Percentiles rank a stretch among this genome's conserved stretches.
Evolutionary conservation across 2,888 invertebrate genomes (phyloP).

Genomic region (Nymphalis urticae): DNA sequence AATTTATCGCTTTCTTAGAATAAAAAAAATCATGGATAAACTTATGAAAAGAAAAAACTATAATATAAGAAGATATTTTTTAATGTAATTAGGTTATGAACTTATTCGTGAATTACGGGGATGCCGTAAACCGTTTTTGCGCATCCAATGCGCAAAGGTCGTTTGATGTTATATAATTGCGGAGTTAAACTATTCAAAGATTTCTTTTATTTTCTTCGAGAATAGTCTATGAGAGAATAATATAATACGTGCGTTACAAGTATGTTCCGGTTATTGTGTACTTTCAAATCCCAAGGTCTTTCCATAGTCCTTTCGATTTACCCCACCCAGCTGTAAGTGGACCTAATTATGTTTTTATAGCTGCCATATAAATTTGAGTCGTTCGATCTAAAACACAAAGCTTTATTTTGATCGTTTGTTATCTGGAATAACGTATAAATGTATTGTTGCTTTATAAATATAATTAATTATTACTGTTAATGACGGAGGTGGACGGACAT

Average conservation of each 20-base stretch:
- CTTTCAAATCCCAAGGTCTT: slow-evolving; percentile 72
- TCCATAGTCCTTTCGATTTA: slow-evolving; percentile 49
- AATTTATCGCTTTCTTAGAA: too few relatives aligned
- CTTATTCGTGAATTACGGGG: too few relatives aligned
- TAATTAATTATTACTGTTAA: slow-evolving; percentile 53
- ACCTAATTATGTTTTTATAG: slow-evolving; percentile 41
- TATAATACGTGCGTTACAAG: slow-evolving; percentile 29
- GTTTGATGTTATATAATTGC: neutral
- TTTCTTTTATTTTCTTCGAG: slow-evolving; percentile 25
- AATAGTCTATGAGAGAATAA: slow-evolving; percentile 26
- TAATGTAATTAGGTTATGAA: too few relatives aligned
- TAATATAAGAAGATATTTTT: too few relatives aligned
- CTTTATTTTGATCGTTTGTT: slow-evolving; percentile 15
- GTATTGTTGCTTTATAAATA: slow-evolving; percentile 50
- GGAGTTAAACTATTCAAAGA: slow-evolving; percentile 3
- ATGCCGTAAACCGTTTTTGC: neutral
- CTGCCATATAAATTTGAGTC: slow-evolving; percentile 24
- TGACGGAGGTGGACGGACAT: slow-evolving; percentile 46
- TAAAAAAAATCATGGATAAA: too few relatives aligned
- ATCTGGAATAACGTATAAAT: slow-evolving; percentile 12
- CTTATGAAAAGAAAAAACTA: too few relatives aligned
- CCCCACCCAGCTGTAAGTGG: slow-evolving; percentile 51
- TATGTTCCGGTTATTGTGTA: slow-evolving; percentile 66
- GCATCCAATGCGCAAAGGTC: neutral
- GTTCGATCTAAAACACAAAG: slow-evolving; percentile 11